Percentiles rank a stretch among this genome's conserved stretches.
These are phyloP conservation scores for Rotaria macrura DNA, from an alignment of 2,888 invertebrate species.

Conservation along the genomic window DNA sequence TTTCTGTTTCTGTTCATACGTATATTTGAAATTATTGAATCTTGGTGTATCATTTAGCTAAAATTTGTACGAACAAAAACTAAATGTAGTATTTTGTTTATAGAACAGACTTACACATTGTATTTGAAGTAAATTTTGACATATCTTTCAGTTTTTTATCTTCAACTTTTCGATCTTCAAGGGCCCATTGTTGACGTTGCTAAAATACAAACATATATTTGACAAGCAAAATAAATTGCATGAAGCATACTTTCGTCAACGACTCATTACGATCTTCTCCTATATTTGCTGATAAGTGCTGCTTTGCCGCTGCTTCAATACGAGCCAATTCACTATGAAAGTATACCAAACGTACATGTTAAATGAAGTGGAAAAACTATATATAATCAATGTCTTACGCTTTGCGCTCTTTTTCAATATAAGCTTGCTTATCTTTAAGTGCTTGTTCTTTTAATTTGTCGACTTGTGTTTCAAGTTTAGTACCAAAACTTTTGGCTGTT, in stretches of 20 bases:
- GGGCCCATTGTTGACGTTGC: neutral
- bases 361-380: neutral
- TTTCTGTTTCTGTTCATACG: neutral
- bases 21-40: neutral
- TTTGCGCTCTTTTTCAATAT: neutral
- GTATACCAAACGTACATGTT: neutral
- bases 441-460: constrained; percentile 3
- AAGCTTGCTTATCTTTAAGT: neutral
- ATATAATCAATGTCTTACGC: neutral
- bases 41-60: neutral
- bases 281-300: neutral
- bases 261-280: neutral
- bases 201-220: neutral
- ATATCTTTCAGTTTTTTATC: neutral
- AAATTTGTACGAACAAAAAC: neutral
- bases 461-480: neutral
- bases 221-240: neutral
- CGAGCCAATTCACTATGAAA: neutral
- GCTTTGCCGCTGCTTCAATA: neutral
- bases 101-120: neutral
- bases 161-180: neutral
- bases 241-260: neutral
- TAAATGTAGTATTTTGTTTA: neutral
- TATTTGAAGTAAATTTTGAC: neutral
- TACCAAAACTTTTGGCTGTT: neutral